A percentile compares a stretch with the other conserved stretches of the same genome.
phyloP scores from a whole-genome alignment of 2,797 vertebrate genomes.

The Hybognathus amarus region DNA sequence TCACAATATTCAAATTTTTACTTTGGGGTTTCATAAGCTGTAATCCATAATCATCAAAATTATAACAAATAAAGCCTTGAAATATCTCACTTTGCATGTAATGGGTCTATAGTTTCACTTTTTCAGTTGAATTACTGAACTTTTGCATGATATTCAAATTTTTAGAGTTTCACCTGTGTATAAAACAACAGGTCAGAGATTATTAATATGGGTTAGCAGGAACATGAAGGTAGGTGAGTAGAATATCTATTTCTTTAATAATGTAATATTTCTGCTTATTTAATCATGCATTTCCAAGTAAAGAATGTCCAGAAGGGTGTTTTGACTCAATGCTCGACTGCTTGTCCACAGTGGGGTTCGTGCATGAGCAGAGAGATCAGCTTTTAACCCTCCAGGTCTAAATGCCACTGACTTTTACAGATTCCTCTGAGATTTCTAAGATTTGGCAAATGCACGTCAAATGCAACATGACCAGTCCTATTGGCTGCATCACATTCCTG shows the following conservation, averaged over 20 bases:
- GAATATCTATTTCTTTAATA: neutral
- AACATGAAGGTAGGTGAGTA: neutral
- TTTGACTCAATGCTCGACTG: neutral
- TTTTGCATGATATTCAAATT: too few species aligned
- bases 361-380: constrained; percentile 13
- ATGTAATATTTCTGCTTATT: neutral
- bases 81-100: too few species aligned
- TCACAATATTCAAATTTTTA: too few species aligned
- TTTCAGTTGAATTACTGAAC: too few species aligned
- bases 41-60: too few species aligned
- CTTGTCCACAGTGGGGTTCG: neutral
- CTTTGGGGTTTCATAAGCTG: too few species aligned
- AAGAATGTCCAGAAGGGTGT: neutral
- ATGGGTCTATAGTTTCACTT: too few species aligned
- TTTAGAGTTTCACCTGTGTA: too few species aligned
- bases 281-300: neutral
- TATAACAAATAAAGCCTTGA: too few species aligned
- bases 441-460: neutral
- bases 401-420: neutral
- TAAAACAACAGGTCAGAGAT: neutral
- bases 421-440: constrained; percentile 33
- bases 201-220: neutral
- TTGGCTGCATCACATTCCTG: neutral
- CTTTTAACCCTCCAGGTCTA: constrained; percentile 26
- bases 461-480: neutral